These are phyloP conservation scores for Chelon labrosus DNA, from an alignment of 2,797 vertebrate species.

Conservation along the genomic window DNA sequence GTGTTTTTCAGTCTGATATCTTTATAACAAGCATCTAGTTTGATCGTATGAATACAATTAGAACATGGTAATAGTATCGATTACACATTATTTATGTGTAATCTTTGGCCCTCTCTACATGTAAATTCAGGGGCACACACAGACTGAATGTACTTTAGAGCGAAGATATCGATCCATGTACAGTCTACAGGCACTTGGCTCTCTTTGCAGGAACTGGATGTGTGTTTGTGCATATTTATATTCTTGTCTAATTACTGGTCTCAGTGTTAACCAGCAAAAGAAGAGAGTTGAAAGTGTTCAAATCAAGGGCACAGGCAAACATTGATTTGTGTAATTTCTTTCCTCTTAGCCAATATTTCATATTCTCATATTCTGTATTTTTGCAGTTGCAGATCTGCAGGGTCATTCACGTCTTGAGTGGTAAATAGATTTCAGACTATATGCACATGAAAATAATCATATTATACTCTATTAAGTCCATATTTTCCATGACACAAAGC, in stretches of 20 bases:
- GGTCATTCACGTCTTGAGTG: conserved; percentile 19
- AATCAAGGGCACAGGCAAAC: conserved; percentile 1
- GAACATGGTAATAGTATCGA: not conserved
- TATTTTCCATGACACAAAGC: conserved; percentile 60
- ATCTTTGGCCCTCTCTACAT: not conserved
- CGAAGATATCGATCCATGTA: conserved; percentile 30
- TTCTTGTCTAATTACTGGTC: conserved; percentile 26
- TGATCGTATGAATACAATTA: not conserved
- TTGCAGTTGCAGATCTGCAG: not conserved
- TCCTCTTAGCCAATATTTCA: not conserved
- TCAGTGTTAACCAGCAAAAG: conserved; percentile 19
- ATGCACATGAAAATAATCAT: conserved; percentile 61
- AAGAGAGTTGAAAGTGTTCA: not conserved
- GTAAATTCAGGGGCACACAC: conserved; percentile 19
- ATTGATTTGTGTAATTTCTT: not conserved
- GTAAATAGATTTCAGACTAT: conserved; percentile 63
- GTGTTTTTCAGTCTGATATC: not conserved
- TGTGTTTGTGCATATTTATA: conserved; percentile 52
- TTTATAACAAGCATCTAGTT: not conserved
- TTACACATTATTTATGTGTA: conserved; percentile 7
- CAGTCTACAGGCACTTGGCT: conserved; percentile 22
- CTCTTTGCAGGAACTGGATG: conserved; percentile 10
- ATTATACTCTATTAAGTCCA: conserved; percentile 60
- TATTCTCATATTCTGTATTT: not conserved
- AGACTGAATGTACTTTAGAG: conserved; percentile 14